These are phyloP conservation scores for Neolamprologus longior DNA, from an alignment of 2,113 vertebrate genomes.

Conservation along the genomic window DNA sequence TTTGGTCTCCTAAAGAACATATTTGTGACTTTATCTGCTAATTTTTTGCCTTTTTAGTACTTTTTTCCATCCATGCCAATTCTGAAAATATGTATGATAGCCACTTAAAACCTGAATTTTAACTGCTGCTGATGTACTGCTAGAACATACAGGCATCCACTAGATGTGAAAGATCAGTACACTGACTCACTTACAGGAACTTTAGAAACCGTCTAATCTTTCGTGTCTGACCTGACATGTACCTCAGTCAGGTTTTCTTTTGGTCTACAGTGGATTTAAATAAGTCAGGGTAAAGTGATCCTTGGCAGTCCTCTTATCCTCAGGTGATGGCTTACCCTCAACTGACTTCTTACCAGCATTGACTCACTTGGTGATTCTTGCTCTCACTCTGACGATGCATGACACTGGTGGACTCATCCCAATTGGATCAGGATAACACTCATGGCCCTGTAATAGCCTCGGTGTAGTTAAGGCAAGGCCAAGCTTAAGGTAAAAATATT, in stretches of 20 bases:
- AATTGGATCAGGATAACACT: not conserved
- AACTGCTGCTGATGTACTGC: not conserved
- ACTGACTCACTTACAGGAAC: not conserved
- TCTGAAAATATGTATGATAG: not conserved
- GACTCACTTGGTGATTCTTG: not conserved
- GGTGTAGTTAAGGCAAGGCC: not conserved
- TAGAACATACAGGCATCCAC: not conserved
- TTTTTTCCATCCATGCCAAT: not conserved
- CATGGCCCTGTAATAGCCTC: not conserved
- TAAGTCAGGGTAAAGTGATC: not conserved
- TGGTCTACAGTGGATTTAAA: not conserved
- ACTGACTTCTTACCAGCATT: not conserved
- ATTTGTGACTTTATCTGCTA: not conserved
- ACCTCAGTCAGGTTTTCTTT: not conserved
- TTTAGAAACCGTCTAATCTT: not conserved
- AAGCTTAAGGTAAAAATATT: not conserved
- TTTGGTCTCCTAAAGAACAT: not conserved
- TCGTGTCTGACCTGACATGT: not conserved
- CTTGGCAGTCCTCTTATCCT: constrained; percentile 22
- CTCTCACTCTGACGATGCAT: not conserved
- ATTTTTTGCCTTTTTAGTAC: accelerated
- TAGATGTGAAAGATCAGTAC: not conserved
- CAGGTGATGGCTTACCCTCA: not conserved
- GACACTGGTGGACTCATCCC: not conserved
- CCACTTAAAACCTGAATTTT: not conserved